Base-by-base conservation (phyloP, 1,140 invertebrate species). In the Samia ricini region DNA sequence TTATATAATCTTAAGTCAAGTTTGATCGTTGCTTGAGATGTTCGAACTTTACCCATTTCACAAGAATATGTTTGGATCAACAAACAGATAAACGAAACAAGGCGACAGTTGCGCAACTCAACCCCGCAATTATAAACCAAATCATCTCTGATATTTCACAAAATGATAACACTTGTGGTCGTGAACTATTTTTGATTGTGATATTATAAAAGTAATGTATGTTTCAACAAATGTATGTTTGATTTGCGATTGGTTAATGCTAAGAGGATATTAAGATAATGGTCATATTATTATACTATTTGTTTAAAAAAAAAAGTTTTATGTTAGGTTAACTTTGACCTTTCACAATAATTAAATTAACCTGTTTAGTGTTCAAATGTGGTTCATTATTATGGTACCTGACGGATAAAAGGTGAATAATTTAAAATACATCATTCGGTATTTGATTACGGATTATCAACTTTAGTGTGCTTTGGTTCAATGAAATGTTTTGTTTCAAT, bases 41-140 rank as follows among this genome's bases (percentile, higher is more conserved):
- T 52, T 21, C 50, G 50, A 21, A 52, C 50, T 52, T 52, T 52
- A 52, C 50, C 22, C 50, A 4, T 52, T 52, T 20, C 50, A 19
- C 18, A 52, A 52, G 50, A 52, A 19, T 20, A 12, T 52, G n/a
- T 23, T 52, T 20, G 7, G 50, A 20, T 52, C 50, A 21, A 52
- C 22, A 20, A 23, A 21, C 19, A 52, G 50, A 52, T 52, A 52
- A 52, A 21, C 21, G 19, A 21, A 10, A 52, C 50, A 52, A 52
- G 50, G 50, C 50, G 50, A 52, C 20, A 42, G 50, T 52, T 52
- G 50, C 50, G 50, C 22, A 52, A 52, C 22, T 18, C 50, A 21
- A 23, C 15, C 19, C 50, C 19, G 50, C 33, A 42, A 42, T 42
- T 42, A 52, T 52, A 52, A 20, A 52, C 50, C 19, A 6, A 52